Evolutionary conservation across 2,888 invertebrate genomes (phyloP).

Genomic region (Eudasyphora cyanicolor): DNA sequence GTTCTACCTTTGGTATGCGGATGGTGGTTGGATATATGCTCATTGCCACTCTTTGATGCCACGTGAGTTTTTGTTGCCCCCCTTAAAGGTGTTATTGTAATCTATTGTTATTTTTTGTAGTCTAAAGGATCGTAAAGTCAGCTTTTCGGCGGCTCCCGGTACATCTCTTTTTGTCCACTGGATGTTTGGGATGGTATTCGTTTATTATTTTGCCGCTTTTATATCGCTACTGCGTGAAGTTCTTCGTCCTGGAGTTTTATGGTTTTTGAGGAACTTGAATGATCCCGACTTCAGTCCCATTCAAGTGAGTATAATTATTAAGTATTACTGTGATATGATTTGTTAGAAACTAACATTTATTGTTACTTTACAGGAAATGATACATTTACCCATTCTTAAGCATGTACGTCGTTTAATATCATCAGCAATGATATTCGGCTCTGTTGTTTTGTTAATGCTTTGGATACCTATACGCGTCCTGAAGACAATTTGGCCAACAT

Average conservation of each 20-base stretch:
- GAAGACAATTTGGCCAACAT: conserved; percentile 89
- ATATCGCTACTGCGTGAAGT: conserved; percentile 95
- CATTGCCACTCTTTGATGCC: conserved; percentile 94
- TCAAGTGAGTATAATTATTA: conserved; percentile 84
- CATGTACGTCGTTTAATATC: conserved; percentile 95
- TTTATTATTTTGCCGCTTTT: conserved; percentile 99
- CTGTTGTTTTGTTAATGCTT: conserved; percentile 96
- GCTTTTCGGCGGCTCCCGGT: conserved; percentile 94
- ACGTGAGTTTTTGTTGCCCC: conserved; percentile 78
- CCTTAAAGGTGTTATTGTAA: not conserved
- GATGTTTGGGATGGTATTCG: conserved; percentile 99
- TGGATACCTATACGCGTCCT: conserved; percentile 96
- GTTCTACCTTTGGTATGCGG: conserved; percentile 98
- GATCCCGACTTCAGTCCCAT: conserved; percentile 99
- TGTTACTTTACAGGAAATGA: conserved; percentile 89
- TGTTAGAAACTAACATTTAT: not conserved
- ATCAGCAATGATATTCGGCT: conserved; percentile 97
- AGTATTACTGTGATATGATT: not conserved
- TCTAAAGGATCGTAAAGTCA: conserved; percentile 91
- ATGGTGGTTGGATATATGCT: conserved; percentile 99
- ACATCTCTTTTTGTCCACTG: conserved; percentile 99
- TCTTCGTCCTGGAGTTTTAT: conserved; percentile 96
- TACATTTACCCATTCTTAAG: conserved; percentile 94
- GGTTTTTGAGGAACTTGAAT: conserved; percentile 98
- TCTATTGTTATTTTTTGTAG: conserved; percentile 39